A percentile compares a stretch with the other conserved stretches of the same genome.
phyloP scores from a whole-genome alignment of 2,113 vertebrate species.

The Xiphophorus maculatus region DNA sequence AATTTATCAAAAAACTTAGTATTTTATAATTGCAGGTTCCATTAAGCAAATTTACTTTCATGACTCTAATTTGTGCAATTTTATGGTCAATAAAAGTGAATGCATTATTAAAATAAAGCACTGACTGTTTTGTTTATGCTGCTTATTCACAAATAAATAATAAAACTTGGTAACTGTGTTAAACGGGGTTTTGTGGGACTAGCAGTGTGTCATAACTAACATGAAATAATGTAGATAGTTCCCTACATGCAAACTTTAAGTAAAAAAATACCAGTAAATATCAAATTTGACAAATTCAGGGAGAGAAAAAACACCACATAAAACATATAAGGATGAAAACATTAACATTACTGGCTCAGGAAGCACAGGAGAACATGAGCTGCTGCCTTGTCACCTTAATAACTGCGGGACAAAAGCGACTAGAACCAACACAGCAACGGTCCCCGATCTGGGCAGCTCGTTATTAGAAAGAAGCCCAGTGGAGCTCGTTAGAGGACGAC shows the following conservation, averaged over 20 bases:
- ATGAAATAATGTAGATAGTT: no score
- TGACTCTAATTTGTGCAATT: no score
- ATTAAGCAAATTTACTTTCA: no score
- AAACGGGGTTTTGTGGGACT: no score
- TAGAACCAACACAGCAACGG: constrained; percentile 49
- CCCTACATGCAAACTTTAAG: no score
- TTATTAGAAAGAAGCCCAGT: constrained; percentile 80
- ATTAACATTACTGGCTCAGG: constrained; percentile 7
- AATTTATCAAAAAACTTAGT: no score
- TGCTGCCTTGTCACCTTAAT: constrained; percentile 66
- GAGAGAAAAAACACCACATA: background rate
- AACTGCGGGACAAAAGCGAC: constrained; percentile 64
- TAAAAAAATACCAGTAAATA: no score
- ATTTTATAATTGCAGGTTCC: no score
- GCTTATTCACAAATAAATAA: no score
- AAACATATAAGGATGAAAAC: constrained; percentile 30
- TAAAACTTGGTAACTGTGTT: no score
- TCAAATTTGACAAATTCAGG: background rate
- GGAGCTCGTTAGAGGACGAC: constrained; percentile 82
- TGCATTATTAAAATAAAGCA: background rate
- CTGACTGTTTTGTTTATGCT: background rate
- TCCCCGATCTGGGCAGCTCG: constrained; percentile 64
- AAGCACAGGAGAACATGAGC: constrained; percentile 20
- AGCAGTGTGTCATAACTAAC: no score
- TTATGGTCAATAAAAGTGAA: background rate